A percentile compares a stretch with the other conserved stretches of the same genome.
phyloP scores from a whole-genome alignment of 2,888 invertebrate species.

The Andricus curvator region DNA sequence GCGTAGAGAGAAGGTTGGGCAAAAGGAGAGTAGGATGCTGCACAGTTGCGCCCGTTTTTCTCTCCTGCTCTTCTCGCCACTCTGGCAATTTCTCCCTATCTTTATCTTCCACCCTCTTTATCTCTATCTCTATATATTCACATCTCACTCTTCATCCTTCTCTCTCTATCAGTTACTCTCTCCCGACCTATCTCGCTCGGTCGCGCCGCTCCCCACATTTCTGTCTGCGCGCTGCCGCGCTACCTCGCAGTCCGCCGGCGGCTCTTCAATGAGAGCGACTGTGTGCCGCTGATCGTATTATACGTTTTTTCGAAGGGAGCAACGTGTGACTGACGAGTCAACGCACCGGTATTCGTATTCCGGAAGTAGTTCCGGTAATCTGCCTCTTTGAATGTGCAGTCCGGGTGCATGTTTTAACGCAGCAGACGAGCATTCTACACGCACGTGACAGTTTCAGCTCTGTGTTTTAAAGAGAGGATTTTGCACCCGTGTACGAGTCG shows the following conservation, averaged over 20 bases:
- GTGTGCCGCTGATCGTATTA: conserved; percentile 40
- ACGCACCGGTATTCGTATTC: background rate
- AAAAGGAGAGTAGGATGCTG: conserved; percentile 57
- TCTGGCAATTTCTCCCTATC: conserved; percentile 48
- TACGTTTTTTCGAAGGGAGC: conserved; percentile 14
- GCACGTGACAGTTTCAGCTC: conserved; percentile 45
- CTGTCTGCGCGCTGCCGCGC: conserved; percentile 59
- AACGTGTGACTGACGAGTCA: conserved; percentile 32
- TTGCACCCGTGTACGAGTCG: conserved; percentile 8
- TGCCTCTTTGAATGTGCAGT: conserved; percentile 10
- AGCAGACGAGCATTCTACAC: background rate
- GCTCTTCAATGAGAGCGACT: conserved; percentile 71
- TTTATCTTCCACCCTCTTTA: conserved; percentile 39
- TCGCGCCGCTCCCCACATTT: conserved; percentile 64
- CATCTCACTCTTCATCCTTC: conserved; percentile 43
- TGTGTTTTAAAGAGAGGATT: conserved; percentile 25
- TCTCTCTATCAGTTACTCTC: conserved; percentile 34
- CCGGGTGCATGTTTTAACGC: conserved; percentile 24
- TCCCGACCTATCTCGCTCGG: conserved; percentile 53
- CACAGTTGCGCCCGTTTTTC: conserved; percentile 49
- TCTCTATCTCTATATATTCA: conserved; percentile 40
- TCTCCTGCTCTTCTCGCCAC: conserved; percentile 46
- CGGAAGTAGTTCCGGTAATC: conserved; percentile 37
- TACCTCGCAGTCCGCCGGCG: conserved; percentile 73
- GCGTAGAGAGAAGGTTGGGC: conserved; percentile 29